Percentiles rank a stretch among this genome's conserved stretches.
These are phyloP conservation scores for Cladopsammia gracilis DNA, from an alignment of 64 coral and sea anemone species.

Conservation along the genomic window DNA sequence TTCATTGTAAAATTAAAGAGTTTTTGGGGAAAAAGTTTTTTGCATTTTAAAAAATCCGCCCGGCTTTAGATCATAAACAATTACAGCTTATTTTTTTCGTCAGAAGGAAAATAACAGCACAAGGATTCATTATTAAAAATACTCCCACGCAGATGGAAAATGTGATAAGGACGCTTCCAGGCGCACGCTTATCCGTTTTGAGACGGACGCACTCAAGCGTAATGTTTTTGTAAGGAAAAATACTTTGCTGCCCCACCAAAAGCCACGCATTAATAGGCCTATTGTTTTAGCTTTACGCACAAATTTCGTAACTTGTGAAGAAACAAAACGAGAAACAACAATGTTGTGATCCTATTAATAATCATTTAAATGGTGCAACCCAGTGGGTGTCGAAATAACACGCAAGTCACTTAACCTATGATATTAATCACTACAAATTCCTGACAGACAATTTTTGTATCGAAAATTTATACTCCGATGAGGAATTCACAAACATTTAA, in stretches of 20 bases:
- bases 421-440: background rate
- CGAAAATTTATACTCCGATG: background rate
- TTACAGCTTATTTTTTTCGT: no score
- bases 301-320: background rate
- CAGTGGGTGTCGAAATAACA: background rate
- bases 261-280: background rate
- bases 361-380: background rate
- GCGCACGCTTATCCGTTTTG: background rate
- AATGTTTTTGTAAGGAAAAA: background rate
- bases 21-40: no score
- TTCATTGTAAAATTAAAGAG: background rate
- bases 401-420: background rate
- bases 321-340: background rate
- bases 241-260: background rate
- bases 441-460: background rate
- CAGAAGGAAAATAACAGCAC: no score
- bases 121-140: no score
- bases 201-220: background rate
- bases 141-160: background rate
- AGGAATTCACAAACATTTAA: background rate
- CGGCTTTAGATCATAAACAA: no score
- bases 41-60: no score
- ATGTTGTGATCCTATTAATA: background rate
- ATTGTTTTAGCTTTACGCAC: background rate
- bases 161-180: background rate